A percentile compares a stretch with the other conserved stretches of the same genome.
These are phyloP conservation scores for Cossypha caffra DNA, from an alignment of 2,797 vertebrate genomes.

Conservation along the genomic window DNA sequence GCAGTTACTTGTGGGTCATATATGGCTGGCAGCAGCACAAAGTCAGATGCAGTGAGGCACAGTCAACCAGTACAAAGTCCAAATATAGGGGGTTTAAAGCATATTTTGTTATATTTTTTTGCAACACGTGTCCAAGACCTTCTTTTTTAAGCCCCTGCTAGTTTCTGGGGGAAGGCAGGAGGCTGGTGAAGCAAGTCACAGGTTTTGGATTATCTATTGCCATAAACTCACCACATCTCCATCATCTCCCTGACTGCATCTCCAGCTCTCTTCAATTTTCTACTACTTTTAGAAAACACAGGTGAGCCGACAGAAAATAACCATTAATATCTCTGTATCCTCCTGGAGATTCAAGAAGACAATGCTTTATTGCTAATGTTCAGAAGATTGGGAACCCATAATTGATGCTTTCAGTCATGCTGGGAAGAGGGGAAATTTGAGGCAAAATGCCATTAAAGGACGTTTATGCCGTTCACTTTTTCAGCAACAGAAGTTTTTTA, in stretches of 20 bases:
- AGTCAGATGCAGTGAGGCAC: neutral
- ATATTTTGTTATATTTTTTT: neutral
- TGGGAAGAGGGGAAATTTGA: neutral
- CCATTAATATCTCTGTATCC: neutral
- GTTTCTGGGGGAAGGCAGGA: neutral
- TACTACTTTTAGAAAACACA: neutral
- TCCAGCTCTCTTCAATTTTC: neutral
- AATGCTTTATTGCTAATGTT: neutral
- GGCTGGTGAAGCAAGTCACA: neutral
- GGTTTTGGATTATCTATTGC: neutral
- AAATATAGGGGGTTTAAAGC: neutral
- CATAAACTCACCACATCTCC: neutral
- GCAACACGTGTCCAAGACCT: neutral
- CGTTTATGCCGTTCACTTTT: neutral
- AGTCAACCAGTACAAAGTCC: neutral
- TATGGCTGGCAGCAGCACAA: neutral
- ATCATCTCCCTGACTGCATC: neutral
- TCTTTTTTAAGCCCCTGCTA: neutral
- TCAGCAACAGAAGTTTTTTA: neutral
- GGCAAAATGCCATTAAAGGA: neutral
- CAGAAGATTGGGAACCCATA: fast-evolving
- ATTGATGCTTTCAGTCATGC: neutral
- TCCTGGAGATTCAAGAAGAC: neutral
- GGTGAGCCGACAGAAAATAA: neutral
- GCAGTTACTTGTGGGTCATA: neutral